Base-by-base conservation (phyloP, 2,888 invertebrate genomes). In the Eledona agricola region DNA sequence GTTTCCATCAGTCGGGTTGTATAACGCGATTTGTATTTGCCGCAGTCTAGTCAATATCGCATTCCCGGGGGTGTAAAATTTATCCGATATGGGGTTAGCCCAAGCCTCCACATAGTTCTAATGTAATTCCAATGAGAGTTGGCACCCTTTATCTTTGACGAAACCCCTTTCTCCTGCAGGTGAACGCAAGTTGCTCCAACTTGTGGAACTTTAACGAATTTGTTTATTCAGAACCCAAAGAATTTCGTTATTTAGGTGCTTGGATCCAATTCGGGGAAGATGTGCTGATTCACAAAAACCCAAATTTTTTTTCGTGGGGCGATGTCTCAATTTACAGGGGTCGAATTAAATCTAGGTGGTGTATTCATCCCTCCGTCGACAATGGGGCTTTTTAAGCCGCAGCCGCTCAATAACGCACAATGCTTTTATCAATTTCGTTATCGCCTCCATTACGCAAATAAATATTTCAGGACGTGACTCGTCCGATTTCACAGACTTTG, bases 41-140 rank as follows among this genome's bases (percentile, higher is more conserved):
- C 65, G 66, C 65, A 64, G 65, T 66, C 60, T 63, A 67, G 64
- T 67, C 65, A 64, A 63, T 63, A 62, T 64, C 52, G 53, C 60
- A 61, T 56, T 63, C 65, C 63, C 64, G 43, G 56, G 66, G 65
- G 67, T 58, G 60, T 59, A 64, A 65, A 68, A 65, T 63, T 65
- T 66, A 66, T 62, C 64, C 63, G 66, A 65, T 62, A 60, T 58
- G 58, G 63, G 64, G 65, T 62, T 64, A 66, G 60, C 65, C 62
- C 64, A 54, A 31, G 25, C 32, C 59, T 64, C 62, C 53, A 57
- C 64, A 65, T 62, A 60, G 63, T 62, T 61, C 65, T 69, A 66
- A 69, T 69, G 69, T 68, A 69, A 69, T 70, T 70, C 65, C 69
- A 68, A 69, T 67, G 67, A 67, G 63, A 59, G 60, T 37, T 35